phyloP scores from a whole-genome alignment of 2,888 invertebrate species.

The Aelia acuminata region DNA sequence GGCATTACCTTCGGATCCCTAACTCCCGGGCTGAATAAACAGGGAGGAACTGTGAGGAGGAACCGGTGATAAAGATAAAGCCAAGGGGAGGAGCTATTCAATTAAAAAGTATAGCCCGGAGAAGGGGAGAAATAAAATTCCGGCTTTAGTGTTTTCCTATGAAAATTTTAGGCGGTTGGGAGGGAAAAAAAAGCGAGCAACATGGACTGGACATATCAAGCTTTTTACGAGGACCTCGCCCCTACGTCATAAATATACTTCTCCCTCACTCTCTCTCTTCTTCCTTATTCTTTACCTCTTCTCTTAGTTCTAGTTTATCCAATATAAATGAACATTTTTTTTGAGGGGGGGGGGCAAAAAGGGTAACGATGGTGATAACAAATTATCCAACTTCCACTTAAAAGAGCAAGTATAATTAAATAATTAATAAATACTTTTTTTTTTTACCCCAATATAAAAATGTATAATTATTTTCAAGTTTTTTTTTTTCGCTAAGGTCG shows the following conservation, averaged over 20 bases:
- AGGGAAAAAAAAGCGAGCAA: background rate
- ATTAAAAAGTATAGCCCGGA: constrained; percentile 11
- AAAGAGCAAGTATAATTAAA: too few relatives aligned
- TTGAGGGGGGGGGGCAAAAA: too few relatives aligned
- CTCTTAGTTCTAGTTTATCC: background rate
- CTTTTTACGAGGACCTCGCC: background rate
- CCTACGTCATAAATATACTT: background rate
- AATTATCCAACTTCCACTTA: too few relatives aligned
- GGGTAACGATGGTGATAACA: too few relatives aligned
- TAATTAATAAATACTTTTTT: too few relatives aligned
- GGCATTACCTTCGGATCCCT: background rate
- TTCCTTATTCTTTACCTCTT: background rate
- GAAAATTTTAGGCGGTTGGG: constrained; percentile 30
- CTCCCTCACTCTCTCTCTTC: background rate
- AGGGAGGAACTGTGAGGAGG: background rate
- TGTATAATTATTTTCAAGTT: too few relatives aligned
- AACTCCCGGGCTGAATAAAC: background rate
- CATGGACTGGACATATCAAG: constrained; percentile 33
- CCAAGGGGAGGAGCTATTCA: background rate
- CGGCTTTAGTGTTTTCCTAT: constrained; percentile 46
- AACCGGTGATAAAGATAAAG: constrained; percentile 14
- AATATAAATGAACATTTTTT: too few relatives aligned
- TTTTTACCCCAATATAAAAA: too few relatives aligned
- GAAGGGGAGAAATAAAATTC: constrained; percentile 20
- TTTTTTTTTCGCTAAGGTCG: too few relatives aligned